Conservation (phyloP, 2,888 invertebrate genomes). For the Tetramorium bicarinatum region DNA sequence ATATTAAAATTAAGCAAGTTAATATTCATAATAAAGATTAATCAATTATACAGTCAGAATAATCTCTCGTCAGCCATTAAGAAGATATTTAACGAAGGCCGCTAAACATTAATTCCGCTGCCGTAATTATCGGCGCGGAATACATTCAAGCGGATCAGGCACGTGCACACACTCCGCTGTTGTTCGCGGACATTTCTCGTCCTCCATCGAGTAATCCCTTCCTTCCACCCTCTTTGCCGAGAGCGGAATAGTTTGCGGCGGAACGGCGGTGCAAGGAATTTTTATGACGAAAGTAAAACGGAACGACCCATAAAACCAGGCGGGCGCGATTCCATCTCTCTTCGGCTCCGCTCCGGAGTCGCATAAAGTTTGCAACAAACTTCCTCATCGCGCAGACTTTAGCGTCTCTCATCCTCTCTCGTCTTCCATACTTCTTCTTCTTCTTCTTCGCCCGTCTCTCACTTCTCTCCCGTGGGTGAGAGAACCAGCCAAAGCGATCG, state of each 20-base stretch:
- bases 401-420: conserved; percentile 39
- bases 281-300: conserved; percentile 81
- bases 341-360: conserved; percentile 61
- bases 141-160: background rate
- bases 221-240: background rate
- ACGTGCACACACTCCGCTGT: background rate
- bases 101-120: conserved; percentile 12
- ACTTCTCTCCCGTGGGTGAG: conserved; percentile 31
- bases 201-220: background rate
- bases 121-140: conserved; percentile 14
- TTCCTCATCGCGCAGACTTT: conserved; percentile 73
- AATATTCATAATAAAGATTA: conserved; percentile 39
- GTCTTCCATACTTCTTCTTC: background rate
- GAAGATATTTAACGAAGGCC: conserved; percentile 12
- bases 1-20: conserved; percentile 15
- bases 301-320: conserved; percentile 79
- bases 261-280: conserved; percentile 73
- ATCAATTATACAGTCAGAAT: conserved; percentile 24
- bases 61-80: conserved; percentile 8
- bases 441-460: conserved; percentile 28
- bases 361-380: conserved; percentile 76
- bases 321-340: conserved; percentile 69
- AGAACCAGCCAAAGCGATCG: conserved; percentile 52
- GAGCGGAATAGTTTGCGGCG: conserved; percentile 57
- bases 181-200: background rate